phyloP scores from a whole-genome alignment of 1,140 invertebrate genomes.

The Drosophila quadrilineata region DNA sequence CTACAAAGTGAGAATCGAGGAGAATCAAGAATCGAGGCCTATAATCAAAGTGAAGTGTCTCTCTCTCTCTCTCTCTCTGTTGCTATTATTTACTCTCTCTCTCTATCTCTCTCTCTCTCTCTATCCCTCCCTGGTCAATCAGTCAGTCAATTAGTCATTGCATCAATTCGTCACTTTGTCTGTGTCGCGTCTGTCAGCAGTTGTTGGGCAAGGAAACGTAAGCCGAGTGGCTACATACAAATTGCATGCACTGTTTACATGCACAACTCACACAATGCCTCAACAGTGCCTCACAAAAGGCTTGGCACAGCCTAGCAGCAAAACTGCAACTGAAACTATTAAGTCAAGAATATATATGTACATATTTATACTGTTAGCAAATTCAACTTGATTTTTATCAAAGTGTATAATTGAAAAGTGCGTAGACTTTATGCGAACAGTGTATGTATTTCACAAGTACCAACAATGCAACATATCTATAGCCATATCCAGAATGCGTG shows the following conservation, averaged over 20 bases:
- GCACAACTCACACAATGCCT: not conserved
- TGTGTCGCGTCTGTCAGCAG: constrained; percentile 11
- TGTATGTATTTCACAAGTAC: no score
- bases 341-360: not conserved
- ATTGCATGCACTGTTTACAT: not conserved
- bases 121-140: constrained; percentile 17
- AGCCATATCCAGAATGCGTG: no score
- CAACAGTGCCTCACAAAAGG: no score
- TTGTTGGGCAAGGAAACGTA: no score
- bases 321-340: no score
- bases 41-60: constrained; percentile 26
- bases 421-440: no score
- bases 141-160: constrained; percentile 22
- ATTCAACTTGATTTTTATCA: no score
- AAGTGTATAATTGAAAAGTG: no score
- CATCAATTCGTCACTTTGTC: constrained; percentile 12
- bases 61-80: not conserved
- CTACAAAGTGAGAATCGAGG: constrained; percentile 14
- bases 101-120: not conserved
- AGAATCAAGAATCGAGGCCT: not conserved
- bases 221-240: not conserved
- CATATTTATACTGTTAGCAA: no score
- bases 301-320: no score
- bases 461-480: no score
- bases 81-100: constrained; percentile 4